These are phyloP conservation scores for Heptranchias perlo DNA, from an alignment of 2,113 vertebrate species.

Conservation along the genomic window DNA sequence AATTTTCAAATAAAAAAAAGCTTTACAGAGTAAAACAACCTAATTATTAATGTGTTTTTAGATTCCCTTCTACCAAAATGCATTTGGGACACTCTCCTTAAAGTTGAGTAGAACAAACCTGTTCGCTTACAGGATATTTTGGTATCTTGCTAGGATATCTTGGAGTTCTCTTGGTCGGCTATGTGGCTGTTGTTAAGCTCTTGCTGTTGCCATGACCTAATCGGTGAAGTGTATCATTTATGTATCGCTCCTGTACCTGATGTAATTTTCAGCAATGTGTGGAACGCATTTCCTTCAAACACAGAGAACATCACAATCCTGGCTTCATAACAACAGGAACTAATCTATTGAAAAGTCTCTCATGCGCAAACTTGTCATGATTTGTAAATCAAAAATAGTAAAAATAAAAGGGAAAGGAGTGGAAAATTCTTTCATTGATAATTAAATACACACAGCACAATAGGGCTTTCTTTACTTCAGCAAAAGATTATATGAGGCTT, in stretches of 20 bases:
- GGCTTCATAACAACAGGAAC: not conserved
- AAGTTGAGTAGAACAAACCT: not conserved
- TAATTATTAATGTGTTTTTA: not conserved
- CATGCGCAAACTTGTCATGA: not conserved
- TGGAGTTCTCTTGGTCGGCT: not conserved
- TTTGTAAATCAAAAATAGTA: constrained; percentile 27
- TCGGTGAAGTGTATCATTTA: not conserved
- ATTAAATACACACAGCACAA: not conserved
- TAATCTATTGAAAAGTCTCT: constrained; percentile 12
- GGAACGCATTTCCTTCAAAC: not conserved
- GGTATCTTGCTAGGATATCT: not conserved
- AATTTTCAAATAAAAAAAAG: not conserved
- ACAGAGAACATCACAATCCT: not conserved
- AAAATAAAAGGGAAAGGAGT: not conserved
- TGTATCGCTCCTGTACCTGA: not conserved
- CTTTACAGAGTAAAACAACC: not conserved
- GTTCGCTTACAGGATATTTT: not conserved
- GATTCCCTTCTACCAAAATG: not conserved
- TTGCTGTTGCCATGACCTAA: not conserved
- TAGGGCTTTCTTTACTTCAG: not conserved
- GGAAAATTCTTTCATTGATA: not conserved
- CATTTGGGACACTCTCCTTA: not conserved
- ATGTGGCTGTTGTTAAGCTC: not conserved
- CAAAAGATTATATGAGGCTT: not conserved
- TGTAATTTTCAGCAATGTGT: constrained; percentile 9